Evolutionary conservation across 37 sponge, comb jelly and placozoan genomes (phyloP).

Genomic region (Corticium candelabrum): DNA sequence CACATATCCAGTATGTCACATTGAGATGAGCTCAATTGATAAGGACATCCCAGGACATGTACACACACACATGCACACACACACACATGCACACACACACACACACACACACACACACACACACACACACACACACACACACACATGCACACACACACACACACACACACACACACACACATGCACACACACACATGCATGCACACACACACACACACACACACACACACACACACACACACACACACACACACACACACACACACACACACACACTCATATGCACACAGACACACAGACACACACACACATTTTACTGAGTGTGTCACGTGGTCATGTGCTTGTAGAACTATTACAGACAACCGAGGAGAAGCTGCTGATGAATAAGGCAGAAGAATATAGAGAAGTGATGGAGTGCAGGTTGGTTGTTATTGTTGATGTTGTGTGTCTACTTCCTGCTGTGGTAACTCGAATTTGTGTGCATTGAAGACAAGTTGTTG

Average conservation of each 20-base stretch:
- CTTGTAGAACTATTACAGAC: conserved; percentile 8
- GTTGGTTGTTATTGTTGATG: no score
- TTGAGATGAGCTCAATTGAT: neutral
- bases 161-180: no score
- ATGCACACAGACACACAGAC: no score
- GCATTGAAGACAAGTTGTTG: conserved; percentile 49
- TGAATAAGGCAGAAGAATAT: conserved; percentile 71
- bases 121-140: conserved; percentile 5
- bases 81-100: neutral
- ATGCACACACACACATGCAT: no score
- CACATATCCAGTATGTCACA: conserved; percentile 21
- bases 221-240: no score
- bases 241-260: no score
- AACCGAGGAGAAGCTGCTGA: conserved; percentile 36
- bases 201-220: no score
- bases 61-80: neutral
- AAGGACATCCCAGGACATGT: no score
- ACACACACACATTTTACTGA: no score
- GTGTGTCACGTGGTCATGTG: neutral
- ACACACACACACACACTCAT: no score
- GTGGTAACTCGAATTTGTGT: neutral
- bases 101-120: conserved; percentile 5
- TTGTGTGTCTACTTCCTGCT: no score
- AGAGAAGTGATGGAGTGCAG: conserved; percentile 59
- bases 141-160: no score